phyloP scores from a whole-genome alignment of 2,888 invertebrate genomes.

The Eristalis intricaria region DNA sequence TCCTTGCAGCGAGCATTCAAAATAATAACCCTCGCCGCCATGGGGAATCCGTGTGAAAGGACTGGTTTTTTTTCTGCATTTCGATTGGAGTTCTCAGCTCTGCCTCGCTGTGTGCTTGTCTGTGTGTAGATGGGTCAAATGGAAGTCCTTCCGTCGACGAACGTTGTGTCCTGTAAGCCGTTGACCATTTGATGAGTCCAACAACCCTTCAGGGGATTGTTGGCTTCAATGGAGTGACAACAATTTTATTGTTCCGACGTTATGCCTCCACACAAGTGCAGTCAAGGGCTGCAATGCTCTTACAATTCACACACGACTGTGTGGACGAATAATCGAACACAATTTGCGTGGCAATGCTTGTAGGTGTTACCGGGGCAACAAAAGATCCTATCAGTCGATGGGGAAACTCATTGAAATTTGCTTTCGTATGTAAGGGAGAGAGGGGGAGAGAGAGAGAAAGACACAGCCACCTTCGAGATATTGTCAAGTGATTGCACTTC shows the following conservation, averaged over 20 bases:
- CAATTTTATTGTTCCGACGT: constrained; percentile 20
- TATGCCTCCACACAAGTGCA: background rate
- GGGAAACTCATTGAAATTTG: background rate
- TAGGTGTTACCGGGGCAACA: background rate
- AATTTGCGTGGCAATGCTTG: background rate
- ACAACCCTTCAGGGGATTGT: constrained; percentile 48
- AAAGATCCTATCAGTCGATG: background rate
- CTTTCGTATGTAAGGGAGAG: background rate
- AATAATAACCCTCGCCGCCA: constrained; percentile 17
- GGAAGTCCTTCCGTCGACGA: background rate
- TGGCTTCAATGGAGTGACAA: constrained; percentile 26
- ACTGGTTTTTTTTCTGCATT: constrained; percentile 8
- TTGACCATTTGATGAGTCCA: constrained; percentile 64
- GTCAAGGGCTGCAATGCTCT: background rate
- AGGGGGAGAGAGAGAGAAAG: background rate
- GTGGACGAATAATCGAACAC: background rate
- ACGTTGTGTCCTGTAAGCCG: constrained; percentile 20
- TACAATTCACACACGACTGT: too few species aligned
- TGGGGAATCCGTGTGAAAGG: background rate
- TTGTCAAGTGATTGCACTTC: background rate
- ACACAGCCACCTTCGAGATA: background rate
- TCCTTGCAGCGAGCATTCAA: constrained; percentile 28
- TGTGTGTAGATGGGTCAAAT: background rate
- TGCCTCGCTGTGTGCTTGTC: background rate
- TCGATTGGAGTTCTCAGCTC: background rate